A percentile compares a stretch with the other conserved stretches of the same genome.
These are phyloP conservation scores for Carapus acus DNA, from an alignment of 2,797 vertebrate genomes.

Conservation along the genomic window DNA sequence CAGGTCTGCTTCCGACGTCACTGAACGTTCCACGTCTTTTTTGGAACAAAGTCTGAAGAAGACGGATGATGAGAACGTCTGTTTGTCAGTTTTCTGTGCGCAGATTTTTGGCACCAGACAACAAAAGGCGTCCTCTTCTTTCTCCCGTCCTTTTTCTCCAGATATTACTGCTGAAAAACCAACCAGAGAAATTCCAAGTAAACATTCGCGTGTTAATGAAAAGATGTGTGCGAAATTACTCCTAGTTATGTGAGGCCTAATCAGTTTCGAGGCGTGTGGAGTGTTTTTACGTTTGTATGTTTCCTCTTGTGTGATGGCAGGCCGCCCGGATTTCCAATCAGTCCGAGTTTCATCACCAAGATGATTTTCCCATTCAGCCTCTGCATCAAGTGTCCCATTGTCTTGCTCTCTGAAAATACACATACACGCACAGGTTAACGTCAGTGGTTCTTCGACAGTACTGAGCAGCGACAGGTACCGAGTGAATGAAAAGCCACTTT, in stretches of 20 bases:
- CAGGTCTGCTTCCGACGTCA: conserved; percentile 10
- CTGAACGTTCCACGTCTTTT: background rate
- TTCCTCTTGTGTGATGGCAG: conserved; percentile 19
- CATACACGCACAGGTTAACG: too few relatives aligned
- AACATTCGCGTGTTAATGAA: too few relatives aligned
- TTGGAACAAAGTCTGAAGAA: conserved; percentile 21
- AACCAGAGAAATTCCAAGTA: background rate
- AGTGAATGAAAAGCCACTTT: too few relatives aligned
- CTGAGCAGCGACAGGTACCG: too few relatives aligned
- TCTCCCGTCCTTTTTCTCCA: background rate
- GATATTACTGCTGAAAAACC: conserved; percentile 26
- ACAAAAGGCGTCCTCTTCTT: background rate
- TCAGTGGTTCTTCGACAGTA: too few relatives aligned
- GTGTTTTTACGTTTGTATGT: conserved; percentile 34
- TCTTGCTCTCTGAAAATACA: conserved; percentile 1
- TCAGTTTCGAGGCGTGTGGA: background rate
- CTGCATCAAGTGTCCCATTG: conserved; percentile 19
- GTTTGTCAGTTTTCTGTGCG: conserved; percentile 2
- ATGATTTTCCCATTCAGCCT: conserved; percentile 2
- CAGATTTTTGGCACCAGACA: conserved; percentile 13
- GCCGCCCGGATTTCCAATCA: conserved; percentile 5
- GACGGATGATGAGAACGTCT: conserved; percentile 38
- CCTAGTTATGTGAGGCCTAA: background rate
- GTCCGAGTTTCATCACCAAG: background rate
- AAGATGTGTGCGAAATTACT: background rate